Evolutionary conservation across 2,888 invertebrate species (phyloP), one percentile per base, ranked within the genome.

Genomic region (Allygus modestus): DNA sequence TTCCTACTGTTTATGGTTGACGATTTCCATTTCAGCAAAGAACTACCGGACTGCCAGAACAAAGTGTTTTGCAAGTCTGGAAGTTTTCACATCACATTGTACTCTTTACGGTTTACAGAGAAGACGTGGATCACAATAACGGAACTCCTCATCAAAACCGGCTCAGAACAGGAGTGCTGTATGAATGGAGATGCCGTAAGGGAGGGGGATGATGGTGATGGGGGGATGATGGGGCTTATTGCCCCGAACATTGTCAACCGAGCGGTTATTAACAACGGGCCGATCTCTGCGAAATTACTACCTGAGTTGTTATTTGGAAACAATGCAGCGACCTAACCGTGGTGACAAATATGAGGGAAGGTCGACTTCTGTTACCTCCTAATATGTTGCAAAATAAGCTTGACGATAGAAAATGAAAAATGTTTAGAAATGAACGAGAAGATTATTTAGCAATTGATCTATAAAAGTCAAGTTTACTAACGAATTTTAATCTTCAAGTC

Each of bases 111-210:
- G 46, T 46, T 46, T 15, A 15, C 46, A 46, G 7, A 23, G 54
- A 65, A 65, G 17, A 65, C 31, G 15, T 9, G 31, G 65, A 65
- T 65, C 31, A 79, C 58, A 79, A 79, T 79, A 37, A 2, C 11
- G 79, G 33, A 79, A 54, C n/a, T 79, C 23, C 58, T 79, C 79
- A 79, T 79, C 79, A 79, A 79, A 79, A 79, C 33, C 79, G 79
- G 79, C 79, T 79, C 79, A 79, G 79, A 23, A 9, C 4, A 28
- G 4, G 33, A 31, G 69, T 33, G 2, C 15, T 33, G 69, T 33
- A 26, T 37, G 69, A 17, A 69, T 31, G 37, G 33, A 26, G 69
- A 23, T 17, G 58, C 1, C 58, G 26, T 4, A 51, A 51, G 51
- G n/a, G n/a, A n/a, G n/a, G n/a, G n/a, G n/a, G n/a, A n/a, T n/a